These are phyloP conservation scores for Cavia porcellus DNA, from an alignment of 2,113 vertebrate species.

Conservation along the genomic window DNA sequence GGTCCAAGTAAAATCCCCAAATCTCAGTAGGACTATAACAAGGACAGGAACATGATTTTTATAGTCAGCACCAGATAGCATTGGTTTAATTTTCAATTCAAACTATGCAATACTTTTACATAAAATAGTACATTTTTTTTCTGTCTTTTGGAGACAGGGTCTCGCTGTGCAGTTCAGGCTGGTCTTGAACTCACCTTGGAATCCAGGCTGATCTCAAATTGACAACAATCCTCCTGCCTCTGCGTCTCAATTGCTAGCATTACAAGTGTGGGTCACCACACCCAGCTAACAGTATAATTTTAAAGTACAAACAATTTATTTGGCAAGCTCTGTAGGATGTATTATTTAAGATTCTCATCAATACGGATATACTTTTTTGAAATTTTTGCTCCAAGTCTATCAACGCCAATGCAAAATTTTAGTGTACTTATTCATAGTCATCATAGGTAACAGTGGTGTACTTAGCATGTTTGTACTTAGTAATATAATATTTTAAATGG, in stretches of 20 bases:
- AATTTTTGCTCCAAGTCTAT: neutral
- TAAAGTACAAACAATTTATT: neutral
- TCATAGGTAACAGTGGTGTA: neutral
- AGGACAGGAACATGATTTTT: neutral
- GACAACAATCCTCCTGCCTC: too few species aligned
- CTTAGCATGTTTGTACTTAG: neutral
- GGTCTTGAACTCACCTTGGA: too few species aligned
- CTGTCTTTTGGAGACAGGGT: too few species aligned
- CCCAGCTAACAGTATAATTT: neutral
- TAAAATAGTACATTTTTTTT: too few species aligned
- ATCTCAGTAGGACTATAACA: neutral
- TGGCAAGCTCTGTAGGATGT: accelerated
- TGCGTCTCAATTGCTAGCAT: too few species aligned
- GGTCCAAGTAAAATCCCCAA: neutral
- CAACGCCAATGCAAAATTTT: neutral
- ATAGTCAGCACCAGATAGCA: too few species aligned
- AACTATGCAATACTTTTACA: neutral
- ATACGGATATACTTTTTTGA: neutral
- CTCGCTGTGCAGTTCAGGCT: too few species aligned
- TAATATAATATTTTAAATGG: neutral
- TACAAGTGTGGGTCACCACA: too few species aligned
- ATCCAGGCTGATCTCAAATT: too few species aligned
- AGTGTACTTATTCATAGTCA: neutral
- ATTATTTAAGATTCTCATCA: neutral
- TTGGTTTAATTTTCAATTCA: neutral